Evolutionary conservation across 2,888 invertebrate genomes (phyloP).

Genomic region (Balanococcus diminutus): DNA sequence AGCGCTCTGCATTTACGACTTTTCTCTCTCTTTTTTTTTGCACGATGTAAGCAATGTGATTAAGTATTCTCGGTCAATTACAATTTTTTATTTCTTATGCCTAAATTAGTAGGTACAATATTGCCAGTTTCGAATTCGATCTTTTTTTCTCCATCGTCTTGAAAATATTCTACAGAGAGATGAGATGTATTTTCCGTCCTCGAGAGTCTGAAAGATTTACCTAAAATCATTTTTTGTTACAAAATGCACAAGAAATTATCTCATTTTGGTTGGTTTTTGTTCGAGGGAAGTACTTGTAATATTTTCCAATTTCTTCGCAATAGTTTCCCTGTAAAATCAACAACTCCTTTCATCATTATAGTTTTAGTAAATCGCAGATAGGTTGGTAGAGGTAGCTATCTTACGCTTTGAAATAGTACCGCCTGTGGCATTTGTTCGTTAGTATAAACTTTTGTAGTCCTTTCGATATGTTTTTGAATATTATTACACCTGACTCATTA

Average conservation of each 20-base stretch:
- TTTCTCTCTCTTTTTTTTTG: conserved; percentile 18
- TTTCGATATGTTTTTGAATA: background rate
- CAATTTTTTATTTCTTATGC: conserved; percentile 40
- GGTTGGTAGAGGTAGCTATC: background rate
- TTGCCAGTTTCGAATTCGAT: too few relatives aligned
- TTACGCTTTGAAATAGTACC: background rate
- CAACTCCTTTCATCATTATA: background rate
- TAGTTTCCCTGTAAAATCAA: background rate
- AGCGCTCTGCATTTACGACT: background rate
- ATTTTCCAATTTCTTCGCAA: background rate
- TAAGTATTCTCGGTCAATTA: conserved; percentile 3
- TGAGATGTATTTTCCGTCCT: too few relatives aligned
- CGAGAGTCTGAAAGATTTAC: too few relatives aligned
- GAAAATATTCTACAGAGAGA: too few relatives aligned
- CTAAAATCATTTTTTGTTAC: too few relatives aligned
- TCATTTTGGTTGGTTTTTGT: too few relatives aligned
- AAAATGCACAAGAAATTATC: too few relatives aligned
- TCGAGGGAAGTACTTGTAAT: background rate
- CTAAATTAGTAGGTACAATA: background rate
- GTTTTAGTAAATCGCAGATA: background rate
- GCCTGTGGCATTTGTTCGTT: background rate
- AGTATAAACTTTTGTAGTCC: background rate
- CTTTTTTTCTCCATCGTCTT: too few relatives aligned
- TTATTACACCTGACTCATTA: conserved; percentile 1
- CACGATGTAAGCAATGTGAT: conserved; percentile 16